Conservation (phyloP, 2,113 vertebrate genomes). For the Embiotoca jacksoni region DNA sequence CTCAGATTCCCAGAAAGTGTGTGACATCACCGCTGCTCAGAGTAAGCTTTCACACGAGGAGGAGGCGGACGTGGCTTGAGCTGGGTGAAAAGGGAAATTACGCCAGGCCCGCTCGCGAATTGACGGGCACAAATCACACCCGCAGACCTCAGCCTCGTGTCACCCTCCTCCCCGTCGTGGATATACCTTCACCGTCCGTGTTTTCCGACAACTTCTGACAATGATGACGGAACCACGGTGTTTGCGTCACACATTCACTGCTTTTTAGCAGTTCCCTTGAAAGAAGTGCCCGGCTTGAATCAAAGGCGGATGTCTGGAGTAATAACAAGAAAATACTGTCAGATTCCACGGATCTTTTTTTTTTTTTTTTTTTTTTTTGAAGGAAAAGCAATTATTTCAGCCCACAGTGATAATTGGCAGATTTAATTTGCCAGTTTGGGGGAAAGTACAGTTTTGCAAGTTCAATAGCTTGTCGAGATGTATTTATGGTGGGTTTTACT, state of each 20-base stretch:
- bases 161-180: background rate
- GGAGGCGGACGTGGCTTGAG: constrained; percentile 36
- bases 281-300: constrained; percentile 1
- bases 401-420: constrained; percentile 2
- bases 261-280: background rate
- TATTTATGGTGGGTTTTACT: too few species aligned
- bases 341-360: background rate
- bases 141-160: constrained; percentile 1
- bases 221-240: background rate
- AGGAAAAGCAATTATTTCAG: constrained; percentile 18
- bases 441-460: background rate
- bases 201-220: background rate
- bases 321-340: constrained; percentile 11
- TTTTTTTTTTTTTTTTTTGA: too few species aligned
- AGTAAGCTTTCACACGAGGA: constrained; percentile 16
- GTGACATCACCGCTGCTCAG: background rate
- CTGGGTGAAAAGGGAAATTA: constrained; percentile 56
- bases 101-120: constrained; percentile 23
- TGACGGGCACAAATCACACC: constrained; percentile 10
- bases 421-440: constrained; percentile 7
- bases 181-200: background rate
- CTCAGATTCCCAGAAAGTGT: constrained; percentile 33
- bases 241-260: background rate
- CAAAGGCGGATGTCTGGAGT: constrained; percentile 5
- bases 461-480: background rate